These are phyloP conservation scores for Eupithecia subfuscata DNA, from an alignment of 2,888 invertebrate species.

Conservation along the genomic window DNA sequence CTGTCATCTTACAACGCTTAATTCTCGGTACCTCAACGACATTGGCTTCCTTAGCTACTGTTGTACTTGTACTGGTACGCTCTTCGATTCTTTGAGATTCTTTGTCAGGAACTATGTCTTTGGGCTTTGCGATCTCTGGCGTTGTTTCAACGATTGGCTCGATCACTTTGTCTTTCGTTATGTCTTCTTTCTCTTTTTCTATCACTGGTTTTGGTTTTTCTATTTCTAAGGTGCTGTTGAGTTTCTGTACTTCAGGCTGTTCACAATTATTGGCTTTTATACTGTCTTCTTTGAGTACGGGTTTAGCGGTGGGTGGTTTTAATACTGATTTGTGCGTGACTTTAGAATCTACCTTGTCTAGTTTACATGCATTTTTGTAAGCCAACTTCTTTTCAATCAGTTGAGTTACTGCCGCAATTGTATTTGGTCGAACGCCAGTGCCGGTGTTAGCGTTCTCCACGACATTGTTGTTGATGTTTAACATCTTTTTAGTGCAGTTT, in stretches of 20 bases:
- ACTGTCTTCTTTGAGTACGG: constrained; percentile 58
- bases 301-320: constrained; percentile 66
- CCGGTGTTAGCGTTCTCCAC: constrained; percentile 66
- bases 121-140: constrained; percentile 38
- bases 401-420: constrained; percentile 73
- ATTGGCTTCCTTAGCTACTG: constrained; percentile 42
- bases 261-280: constrained; percentile 51
- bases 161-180: constrained; percentile 45
- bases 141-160: constrained; percentile 32
- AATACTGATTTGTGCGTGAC: constrained; percentile 76
- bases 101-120: constrained; percentile 40
- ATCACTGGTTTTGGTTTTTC: constrained; percentile 40
- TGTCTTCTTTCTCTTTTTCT: constrained; percentile 45
- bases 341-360: constrained; percentile 74
- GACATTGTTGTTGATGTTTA: constrained; percentile 80
- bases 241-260: constrained; percentile 46
- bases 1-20: constrained; percentile 67
- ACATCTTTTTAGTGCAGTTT: constrained; percentile 71
- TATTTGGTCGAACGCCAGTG: constrained; percentile 68
- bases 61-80: no score
- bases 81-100: constrained; percentile 48
- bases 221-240: constrained; percentile 44
- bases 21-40: constrained; percentile 38
- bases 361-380: constrained; percentile 70
- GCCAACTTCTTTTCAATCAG: constrained; percentile 72